Evolutionary conservation across 2,113 vertebrate species (phyloP).

Genomic region (Carassius gibelio): DNA sequence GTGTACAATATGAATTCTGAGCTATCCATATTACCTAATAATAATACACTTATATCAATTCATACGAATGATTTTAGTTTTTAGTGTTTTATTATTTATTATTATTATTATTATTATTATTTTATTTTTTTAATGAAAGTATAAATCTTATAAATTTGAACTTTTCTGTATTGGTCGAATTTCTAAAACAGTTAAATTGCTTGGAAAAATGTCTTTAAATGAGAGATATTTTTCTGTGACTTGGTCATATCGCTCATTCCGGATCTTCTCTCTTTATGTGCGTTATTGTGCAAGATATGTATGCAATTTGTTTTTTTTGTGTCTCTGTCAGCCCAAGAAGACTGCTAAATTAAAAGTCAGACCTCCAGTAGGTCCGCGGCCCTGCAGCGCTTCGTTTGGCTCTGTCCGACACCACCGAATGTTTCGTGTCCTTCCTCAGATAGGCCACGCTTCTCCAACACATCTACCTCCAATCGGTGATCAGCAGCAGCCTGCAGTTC

Average conservation of each 20-base stretch:
- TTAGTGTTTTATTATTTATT: neutral
- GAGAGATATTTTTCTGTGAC: neutral
- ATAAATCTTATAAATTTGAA: neutral
- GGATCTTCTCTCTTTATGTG: neutral
- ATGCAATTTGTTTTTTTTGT: slow-evolving; percentile 36
- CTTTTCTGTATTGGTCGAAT: neutral
- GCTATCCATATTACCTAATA: neutral
- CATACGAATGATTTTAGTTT: neutral
- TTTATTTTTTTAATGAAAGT: neutral
- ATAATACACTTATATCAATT: neutral
- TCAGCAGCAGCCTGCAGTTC: slow-evolving; percentile 59
- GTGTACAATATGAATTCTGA: neutral
- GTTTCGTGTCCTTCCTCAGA: slow-evolving; percentile 80
- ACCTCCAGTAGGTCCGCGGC: slow-evolving; percentile 78
- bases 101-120: too few species aligned
- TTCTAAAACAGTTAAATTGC: neutral
- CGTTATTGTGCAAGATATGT: neutral
- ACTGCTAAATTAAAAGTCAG: slow-evolving; percentile 82
- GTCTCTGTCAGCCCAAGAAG: slow-evolving; percentile 82
- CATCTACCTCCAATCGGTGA: slow-evolving; percentile 82
- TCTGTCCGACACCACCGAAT: slow-evolving; percentile 76
- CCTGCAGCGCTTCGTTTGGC: slow-evolving; percentile 69
- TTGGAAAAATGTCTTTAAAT: neutral
- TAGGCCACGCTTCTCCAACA: slow-evolving; percentile 72
- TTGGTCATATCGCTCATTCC: neutral